Evolutionary conservation across 2,888 invertebrate species (phyloP), one percentile per base, ranked within the genome.

Genomic region (Prenolepis imparis): DNA sequence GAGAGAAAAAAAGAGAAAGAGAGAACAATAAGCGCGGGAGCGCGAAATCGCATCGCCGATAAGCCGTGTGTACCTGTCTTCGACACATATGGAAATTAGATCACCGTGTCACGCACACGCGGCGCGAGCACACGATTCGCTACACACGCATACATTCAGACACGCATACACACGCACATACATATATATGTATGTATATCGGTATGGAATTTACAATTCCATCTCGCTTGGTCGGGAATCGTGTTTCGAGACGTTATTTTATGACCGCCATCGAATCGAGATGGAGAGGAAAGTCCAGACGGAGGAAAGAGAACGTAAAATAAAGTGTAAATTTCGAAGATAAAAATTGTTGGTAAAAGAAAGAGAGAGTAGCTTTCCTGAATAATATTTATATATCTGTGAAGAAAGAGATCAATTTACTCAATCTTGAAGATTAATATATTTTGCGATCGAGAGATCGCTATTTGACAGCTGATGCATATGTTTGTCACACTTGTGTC

Each of bases 71-170:
- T 52, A 57, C 57, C 32, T 48, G 73, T 36, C 55, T 48, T 59
- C 63, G 77, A 78, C 72, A 82, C 67, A 68, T 85, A 67, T 82
- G 86, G 87, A 90, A 89, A 90, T 89, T 88, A 83, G 89, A 90
- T 87, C 64, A 89, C 83, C 87, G 68, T 90, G 90, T 87, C 89
- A 90, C 59, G 44, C 55, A 59, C 24, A 75, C 39, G 52, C 32
- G 74, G 2, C 59, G 59, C 59, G 36, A 41, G 72, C 57, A 55
- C 48, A 72, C 32, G 48, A 78, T 72, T 78, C 61, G 32, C 32
- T 52, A 52, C 61, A 48, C 64, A 21, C 63, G 6, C 63, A 24
- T 41, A n/a, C 39, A 0, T 39, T 21, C 66, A 18, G 41, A 18
- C 18, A 6, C 41, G 41, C 67, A 28, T n/a, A 52, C 6, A n/a